Base-by-base conservation (phyloP, 1,140 invertebrate genomes). In the Drosophila nebulosa region DNA sequence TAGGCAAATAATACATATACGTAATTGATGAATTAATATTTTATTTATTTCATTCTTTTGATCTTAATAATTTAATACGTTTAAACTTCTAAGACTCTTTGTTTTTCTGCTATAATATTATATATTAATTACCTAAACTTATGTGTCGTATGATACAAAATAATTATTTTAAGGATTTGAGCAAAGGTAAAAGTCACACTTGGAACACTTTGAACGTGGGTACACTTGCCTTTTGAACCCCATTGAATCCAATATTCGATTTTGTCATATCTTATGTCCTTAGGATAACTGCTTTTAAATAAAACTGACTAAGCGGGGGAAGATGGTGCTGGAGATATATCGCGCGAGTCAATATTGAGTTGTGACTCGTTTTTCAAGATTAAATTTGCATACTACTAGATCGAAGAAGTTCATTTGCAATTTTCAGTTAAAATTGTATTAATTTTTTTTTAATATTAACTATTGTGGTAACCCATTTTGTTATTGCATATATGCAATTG, bases 401-500 rank as follows among this genome's bases (percentile, higher is more conserved):
- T 24, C 24, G 24, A 24, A n/a, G n/a, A n/a, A n/a, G n/a, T n/a
- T n/a, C n/a, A n/a, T n/a, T n/a, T n/a, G n/a, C n/a, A n/a, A n/a
- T n/a, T n/a, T n/a, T n/a, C n/a, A 24, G 24, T 4, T 24, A 24
- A 24, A 24, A 24, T 3, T 24, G 2, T 3, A 24, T 24, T 24
- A 24, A 24, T n/a, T n/a, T n/a, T n/a, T 26, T 27, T 46, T 26
- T 10, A 26, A 2, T 27, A 14, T n/a, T 5, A 64, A 77, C 46
- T 64, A 0, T 35, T 59, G 2, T 3, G 62, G 26, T 46, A 22
- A 0, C 64, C 74, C 71, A 51, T 39, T 39, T 39, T 46, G 18
- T 7, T 10, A 21, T 46, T 61, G 42, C 50, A 79, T 78, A 79
- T 78, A 75, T 56, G 46, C 64, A 75, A 76, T 84, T 52, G 75